Conservation (phyloP, 2,797 vertebrate species). For the Kryptopterus vitreolus region DNA sequence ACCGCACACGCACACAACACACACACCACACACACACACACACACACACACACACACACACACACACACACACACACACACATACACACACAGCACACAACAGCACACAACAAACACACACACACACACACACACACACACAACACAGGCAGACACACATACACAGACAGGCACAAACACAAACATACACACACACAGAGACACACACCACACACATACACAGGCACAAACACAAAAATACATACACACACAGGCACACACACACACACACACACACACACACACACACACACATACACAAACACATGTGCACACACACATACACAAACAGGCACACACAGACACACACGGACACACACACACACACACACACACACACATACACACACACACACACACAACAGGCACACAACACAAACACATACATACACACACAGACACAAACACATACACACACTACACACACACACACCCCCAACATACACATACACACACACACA, state of each 20-base stretch:
- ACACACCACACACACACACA: neutral
- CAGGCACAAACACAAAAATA: neutral
- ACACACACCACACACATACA: slow-evolving; percentile 4
- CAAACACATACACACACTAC: neutral
- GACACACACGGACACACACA: too few species aligned
- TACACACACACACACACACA: too few species aligned
- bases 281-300: neutral
- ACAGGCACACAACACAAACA: slow-evolving; percentile 1
- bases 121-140: too few species aligned
- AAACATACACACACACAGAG: too few species aligned
- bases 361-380: too few species aligned
- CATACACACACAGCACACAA: too few species aligned
- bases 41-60: slow-evolving; percentile 27
- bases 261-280: neutral
- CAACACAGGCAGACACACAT: too few species aligned
- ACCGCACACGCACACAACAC: neutral
- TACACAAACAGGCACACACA: too few species aligned
- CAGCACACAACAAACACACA: too few species aligned
- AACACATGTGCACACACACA: too few species aligned
- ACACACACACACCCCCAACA: slow-evolving; percentile 7
- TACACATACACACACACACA: neutral
- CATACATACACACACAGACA: neutral
- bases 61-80: neutral
- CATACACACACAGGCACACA: neutral
- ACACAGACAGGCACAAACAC: too few species aligned